Conservation (phyloP, 1,140 invertebrate species). For the Drosophila grimshawi region DNA sequence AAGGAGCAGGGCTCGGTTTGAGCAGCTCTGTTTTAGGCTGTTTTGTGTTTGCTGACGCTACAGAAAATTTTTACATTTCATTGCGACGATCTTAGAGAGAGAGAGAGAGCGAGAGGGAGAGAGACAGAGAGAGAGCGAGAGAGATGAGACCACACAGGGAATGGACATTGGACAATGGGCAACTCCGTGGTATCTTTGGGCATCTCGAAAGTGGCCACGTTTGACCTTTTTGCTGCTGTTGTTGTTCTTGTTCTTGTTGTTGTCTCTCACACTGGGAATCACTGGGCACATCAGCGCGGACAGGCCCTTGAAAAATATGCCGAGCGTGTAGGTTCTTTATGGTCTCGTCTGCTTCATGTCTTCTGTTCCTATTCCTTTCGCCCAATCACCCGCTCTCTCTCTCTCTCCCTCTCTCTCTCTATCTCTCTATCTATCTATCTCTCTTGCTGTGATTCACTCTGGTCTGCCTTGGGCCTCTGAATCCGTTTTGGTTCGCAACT, state of each 20-base stretch:
- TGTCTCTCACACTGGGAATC: slow-evolving; percentile 44
- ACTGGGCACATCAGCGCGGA: slow-evolving; percentile 26
- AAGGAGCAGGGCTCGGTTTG: slow-evolving; percentile 24
- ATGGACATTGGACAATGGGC: slow-evolving; percentile 44
- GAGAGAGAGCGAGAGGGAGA: slow-evolving; percentile 15
- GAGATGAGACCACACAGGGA: slow-evolving; percentile 48
- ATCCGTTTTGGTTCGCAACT: slow-evolving; percentile 34
- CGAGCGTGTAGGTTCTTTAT: slow-evolving; percentile 58
- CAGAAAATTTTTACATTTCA: slow-evolving; percentile 56
- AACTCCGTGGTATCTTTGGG: slow-evolving; percentile 36
- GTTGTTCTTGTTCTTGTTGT: slow-evolving; percentile 17
- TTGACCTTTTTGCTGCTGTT: slow-evolving; percentile 48
- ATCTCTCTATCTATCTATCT: not conserved
- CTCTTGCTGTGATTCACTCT: not conserved
- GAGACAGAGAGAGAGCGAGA: slow-evolving; percentile 7
- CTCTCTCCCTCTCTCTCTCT: slow-evolving; percentile 1
- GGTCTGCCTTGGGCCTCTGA: slow-evolving; percentile 12
- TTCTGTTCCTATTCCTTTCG: not conserved
- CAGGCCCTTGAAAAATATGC: slow-evolving; percentile 56
- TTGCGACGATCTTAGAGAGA: slow-evolving; percentile 11
- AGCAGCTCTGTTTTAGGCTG: not conserved
- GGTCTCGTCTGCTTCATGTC: slow-evolving; percentile 50
- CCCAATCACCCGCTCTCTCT: not conserved
- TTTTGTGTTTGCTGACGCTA: slow-evolving; percentile 32
- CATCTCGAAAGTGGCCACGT: slow-evolving; percentile 49